These are phyloP conservation scores for Dendrocopos noguchii DNA, from an alignment of 2,113 vertebrate genomes.

Conservation along the genomic window DNA sequence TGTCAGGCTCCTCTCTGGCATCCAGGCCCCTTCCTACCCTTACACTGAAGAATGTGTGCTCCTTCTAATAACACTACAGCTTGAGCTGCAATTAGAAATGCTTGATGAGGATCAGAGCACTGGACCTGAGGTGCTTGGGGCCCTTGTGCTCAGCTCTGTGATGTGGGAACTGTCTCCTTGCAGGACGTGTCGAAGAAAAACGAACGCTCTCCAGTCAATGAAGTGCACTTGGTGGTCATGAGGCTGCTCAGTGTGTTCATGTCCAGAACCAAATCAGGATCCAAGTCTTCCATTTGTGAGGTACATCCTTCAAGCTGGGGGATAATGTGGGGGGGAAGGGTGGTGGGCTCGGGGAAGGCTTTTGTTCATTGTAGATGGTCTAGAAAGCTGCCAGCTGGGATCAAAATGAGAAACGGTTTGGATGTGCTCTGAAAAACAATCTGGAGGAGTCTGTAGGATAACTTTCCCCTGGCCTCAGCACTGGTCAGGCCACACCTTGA, in stretches of 20 bases:
- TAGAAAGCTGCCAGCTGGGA: neutral
- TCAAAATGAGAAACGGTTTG: neutral
- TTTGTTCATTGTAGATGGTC: neutral
- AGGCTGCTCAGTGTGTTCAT: conserved; percentile 97
- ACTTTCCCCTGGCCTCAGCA: no score
- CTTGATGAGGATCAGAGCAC: neutral
- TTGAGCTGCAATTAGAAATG: neutral
- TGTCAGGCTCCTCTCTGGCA: neutral
- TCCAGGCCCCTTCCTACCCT: neutral
- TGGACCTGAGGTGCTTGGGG: neutral
- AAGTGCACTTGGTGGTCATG: conserved; percentile 98
- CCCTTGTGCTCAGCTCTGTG: neutral
- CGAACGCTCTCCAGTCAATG: conserved; percentile 91
- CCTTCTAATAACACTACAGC: neutral
- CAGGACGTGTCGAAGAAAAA: conserved; percentile 98
- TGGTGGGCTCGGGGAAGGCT: neutral
- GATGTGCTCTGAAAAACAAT: no score
- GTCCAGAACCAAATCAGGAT: conserved; percentile 97
- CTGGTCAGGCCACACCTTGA: no score
- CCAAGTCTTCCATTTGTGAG: conserved; percentile 94
- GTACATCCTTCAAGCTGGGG: conserved; percentile 64
- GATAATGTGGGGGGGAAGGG: neutral
- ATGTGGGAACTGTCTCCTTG: neutral
- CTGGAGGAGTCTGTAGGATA: no score
- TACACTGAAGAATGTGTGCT: neutral